A percentile compares a stretch with the other conserved stretches of the same genome.
These are phyloP conservation scores for Ectropis crepuscularia DNA, from an alignment of 2,888 invertebrate genomes.

Conservation along the genomic window DNA sequence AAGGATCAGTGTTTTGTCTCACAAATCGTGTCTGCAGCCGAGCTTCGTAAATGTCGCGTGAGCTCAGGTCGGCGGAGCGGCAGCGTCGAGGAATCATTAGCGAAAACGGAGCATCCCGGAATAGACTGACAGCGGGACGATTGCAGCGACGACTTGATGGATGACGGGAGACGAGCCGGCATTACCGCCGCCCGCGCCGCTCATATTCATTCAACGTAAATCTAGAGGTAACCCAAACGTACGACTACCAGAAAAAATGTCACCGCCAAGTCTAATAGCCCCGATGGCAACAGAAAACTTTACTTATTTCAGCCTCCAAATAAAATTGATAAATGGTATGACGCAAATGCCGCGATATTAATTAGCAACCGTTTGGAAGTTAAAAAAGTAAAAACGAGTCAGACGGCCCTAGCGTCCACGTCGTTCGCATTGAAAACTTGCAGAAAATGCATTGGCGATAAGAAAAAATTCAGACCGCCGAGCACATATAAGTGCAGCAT, in stretches of 20 bases:
- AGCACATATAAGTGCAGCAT: constrained; percentile 79
- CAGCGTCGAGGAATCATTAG: constrained; percentile 71
- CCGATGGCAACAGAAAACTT: constrained; percentile 19
- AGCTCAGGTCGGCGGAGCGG: constrained; percentile 53
- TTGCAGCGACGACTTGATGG: constrained; percentile 77
- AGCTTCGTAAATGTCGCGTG: constrained; percentile 70
- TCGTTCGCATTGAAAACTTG: constrained; percentile 77
- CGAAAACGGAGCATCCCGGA: constrained; percentile 81
- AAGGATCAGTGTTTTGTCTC: constrained; percentile 57
- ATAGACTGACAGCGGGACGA: constrained; percentile 82
- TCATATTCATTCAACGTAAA: constrained; percentile 59
- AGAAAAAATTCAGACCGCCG: constrained; percentile 82
- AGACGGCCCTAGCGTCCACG: constrained; percentile 46
- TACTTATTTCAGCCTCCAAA: constrained; percentile 31
- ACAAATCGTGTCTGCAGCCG: constrained; percentile 65
- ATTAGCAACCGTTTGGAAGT: constrained; percentile 47
- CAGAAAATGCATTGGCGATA: constrained; percentile 83
- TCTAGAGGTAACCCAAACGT: constrained; percentile 52
- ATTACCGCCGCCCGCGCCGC: constrained; percentile 58
- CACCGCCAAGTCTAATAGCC: constrained; percentile 10
- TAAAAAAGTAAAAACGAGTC: constrained; percentile 49
- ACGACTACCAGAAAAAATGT: constrained; percentile 10
- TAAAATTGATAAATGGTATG: constrained; percentile 46
- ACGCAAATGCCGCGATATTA: constrained; percentile 51
- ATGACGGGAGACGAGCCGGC: constrained; percentile 69